phyloP scores from a whole-genome alignment of 2,888 invertebrate genomes.

The Andrena haemorrhoa region DNA sequence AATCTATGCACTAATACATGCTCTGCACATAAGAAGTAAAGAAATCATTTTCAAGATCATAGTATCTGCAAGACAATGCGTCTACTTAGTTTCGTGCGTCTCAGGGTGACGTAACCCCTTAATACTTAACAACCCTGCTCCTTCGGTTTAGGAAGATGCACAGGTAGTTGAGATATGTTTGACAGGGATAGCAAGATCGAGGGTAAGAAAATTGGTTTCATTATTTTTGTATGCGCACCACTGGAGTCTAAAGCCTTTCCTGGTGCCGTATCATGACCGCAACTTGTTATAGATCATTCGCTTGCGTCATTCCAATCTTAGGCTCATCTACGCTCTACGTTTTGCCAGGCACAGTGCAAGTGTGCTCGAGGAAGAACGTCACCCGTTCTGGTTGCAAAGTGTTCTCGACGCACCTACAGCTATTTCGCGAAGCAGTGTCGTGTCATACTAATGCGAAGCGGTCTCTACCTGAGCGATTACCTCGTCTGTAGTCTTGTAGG shows the following conservation, averaged over 20 bases:
- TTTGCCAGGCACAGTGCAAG: slow-evolving; percentile 2
- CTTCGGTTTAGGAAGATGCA: too few relatives aligned
- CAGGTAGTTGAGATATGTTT: not conserved
- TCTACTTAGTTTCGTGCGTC: too few relatives aligned
- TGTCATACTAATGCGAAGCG: slow-evolving; percentile 70
- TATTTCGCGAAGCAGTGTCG: slow-evolving; percentile 64
- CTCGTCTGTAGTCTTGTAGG: slow-evolving; percentile 83
- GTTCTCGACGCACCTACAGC: slow-evolving; percentile 6
- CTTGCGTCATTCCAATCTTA: not conserved
- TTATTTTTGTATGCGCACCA: not conserved
- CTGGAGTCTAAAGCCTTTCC: not conserved
- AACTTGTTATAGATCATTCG: slow-evolving; percentile 2
- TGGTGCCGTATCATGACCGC: too few relatives aligned
- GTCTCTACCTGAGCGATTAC: slow-evolving; percentile 82
- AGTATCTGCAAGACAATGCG: too few relatives aligned
- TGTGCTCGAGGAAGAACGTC: not conserved
- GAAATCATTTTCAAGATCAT: too few relatives aligned
- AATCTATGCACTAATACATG: too few relatives aligned
- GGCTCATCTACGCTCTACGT: not conserved
- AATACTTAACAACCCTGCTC: too few relatives aligned
- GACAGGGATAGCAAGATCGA: not conserved
- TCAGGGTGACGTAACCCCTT: too few relatives aligned
- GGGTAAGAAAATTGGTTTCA: not conserved
- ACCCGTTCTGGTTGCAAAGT: not conserved
- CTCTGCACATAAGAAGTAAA: too few relatives aligned